phyloP scores from a whole-genome alignment of 2,888 invertebrate species.

The Brenthis ino region DNA sequence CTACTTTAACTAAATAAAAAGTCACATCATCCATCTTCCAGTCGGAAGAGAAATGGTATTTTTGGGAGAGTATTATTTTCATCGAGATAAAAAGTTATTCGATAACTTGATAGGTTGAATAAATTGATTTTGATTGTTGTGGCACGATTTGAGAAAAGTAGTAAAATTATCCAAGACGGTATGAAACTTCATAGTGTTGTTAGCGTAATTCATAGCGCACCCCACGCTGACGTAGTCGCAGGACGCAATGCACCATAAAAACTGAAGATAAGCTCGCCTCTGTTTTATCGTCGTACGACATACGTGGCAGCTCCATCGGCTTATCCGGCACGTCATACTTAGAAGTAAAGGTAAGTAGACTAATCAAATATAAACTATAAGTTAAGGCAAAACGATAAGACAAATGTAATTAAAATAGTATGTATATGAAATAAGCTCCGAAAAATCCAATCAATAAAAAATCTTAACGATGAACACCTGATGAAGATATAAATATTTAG shows the following conservation, averaged over 20 bases:
- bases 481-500: no score
- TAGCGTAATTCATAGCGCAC: constrained; percentile 42
- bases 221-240: constrained; percentile 50
- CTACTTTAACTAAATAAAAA: constrained; percentile 19
- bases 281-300: constrained; percentile 63
- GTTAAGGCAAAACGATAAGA: no score
- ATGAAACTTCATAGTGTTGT: constrained; percentile 32
- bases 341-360: background rate
- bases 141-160: background rate
- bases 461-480: no score
- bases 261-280: constrained; percentile 69
- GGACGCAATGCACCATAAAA: constrained; percentile 69
- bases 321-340: constrained; percentile 35
- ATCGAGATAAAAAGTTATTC: background rate
- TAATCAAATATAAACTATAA: background rate
- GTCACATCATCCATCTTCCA: constrained; percentile 25
- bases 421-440: no score
- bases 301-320: constrained; percentile 42
- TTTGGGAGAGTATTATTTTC: constrained; percentile 4
- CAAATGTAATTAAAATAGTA: no score
- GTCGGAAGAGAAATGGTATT: constrained; percentile 18
- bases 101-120: background rate
- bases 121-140: constrained; percentile 15
- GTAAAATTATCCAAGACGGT: constrained; percentile 28
- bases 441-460: no score